Conservation (phyloP, 2,797 vertebrate species). For the Argya squamiceps region DNA sequence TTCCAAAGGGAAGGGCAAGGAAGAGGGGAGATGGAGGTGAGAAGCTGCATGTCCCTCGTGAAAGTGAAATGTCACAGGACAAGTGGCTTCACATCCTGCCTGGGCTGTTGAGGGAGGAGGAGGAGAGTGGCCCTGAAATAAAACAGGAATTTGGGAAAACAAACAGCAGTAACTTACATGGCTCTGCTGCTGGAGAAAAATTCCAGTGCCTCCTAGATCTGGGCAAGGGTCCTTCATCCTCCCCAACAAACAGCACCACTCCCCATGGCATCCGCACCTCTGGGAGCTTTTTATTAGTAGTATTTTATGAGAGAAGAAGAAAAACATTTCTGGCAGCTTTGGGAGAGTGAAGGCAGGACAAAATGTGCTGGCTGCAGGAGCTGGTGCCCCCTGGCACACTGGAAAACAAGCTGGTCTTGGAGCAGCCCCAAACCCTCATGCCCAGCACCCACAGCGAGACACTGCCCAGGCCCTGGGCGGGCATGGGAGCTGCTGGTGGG, state of each 20-base stretch:
- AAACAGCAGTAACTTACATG: conserved; percentile 6
- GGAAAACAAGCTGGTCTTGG: not conserved
- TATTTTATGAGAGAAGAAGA: not conserved
- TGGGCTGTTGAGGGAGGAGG: not conserved
- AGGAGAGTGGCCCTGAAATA: not conserved
- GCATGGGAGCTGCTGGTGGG: not conserved
- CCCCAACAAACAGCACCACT: not conserved
- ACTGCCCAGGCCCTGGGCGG: not conserved
- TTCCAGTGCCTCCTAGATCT: not conserved
- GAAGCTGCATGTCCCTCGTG: not conserved
- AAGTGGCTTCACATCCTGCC: not conserved
- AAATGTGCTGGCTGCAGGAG: conserved; percentile 15
- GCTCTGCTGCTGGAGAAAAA: not conserved
- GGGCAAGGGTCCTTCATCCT: not conserved
- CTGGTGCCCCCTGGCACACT: not conserved
- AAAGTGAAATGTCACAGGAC: not conserved
- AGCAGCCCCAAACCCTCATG: not conserved
- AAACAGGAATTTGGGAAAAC: not conserved
- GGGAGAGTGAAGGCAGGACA: not conserved
- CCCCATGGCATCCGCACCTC: not conserved
- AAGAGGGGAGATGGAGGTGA: not conserved
- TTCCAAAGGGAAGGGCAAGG: not conserved
- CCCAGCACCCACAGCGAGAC: not conserved
- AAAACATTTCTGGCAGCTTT: not conserved
- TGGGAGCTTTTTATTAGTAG: not conserved